Evolutionary conservation across 2,113 vertebrate species (phyloP), one percentile per base, ranked within the genome.

Genomic region (Acanthochromis polyacanthus): DNA sequence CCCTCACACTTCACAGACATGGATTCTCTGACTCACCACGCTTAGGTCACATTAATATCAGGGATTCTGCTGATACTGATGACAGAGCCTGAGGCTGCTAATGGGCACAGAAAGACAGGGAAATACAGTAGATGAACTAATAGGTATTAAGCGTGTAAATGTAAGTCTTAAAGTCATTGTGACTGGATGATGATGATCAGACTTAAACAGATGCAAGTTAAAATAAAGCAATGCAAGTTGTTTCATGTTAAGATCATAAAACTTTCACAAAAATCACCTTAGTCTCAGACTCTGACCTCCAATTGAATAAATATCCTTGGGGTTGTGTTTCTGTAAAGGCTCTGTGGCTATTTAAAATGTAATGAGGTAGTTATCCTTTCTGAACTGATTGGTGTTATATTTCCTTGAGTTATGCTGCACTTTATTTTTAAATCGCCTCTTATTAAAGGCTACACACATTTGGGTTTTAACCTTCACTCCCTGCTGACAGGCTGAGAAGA

Each of bases 381-480:
- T 55, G 45, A 64, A 55, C 61, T 69, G 53, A 68, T 85, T 46
- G 19, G 50, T 77, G 48, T 62, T 70, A 3, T 55, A 65, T 78
- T 79, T 75, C 19, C 46, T 57, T 50, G 48, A 76, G 22, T 80
- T 70, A n/a, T 66, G 38, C 56, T 61, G 38, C 38, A 19, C 51
- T 75, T 62, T 59, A 59, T 80, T 81, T 80, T 81, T 61, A 70
- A 85, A 84, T 20, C 46, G 64, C 36, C 36, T 62, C 66, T 58
- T 70, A n/a, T 64, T 81, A 59, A 85, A 70, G 61, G 12, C 36
- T 20, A 3, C 1, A 3, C n/a, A 79, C 51, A 48, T 19, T 19
- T 59, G 63, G 65, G 75, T 56, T 89, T 88, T 83, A 85, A 87
- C 86, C 75, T 83, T 81, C 74, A 45, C 51, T 64, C 75, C 51